phyloP scores from a whole-genome alignment of 2,888 invertebrate genomes.

The Bruchidius siliquastri region DNA sequence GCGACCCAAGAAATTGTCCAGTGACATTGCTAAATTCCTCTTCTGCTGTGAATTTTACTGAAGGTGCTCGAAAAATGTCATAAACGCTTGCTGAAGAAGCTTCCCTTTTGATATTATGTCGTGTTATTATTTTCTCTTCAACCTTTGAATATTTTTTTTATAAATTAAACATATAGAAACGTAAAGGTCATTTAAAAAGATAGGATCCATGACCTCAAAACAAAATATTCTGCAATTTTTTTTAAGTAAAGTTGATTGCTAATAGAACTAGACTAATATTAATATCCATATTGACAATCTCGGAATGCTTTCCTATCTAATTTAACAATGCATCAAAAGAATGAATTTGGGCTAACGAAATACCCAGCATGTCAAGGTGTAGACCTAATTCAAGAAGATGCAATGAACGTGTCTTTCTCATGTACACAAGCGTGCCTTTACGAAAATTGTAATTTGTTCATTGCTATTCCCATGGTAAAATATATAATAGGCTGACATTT shows the following conservation, averaged over 20 bases:
- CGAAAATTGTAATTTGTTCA: not conserved
- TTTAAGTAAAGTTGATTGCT: not conserved
- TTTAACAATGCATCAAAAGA: not conserved
- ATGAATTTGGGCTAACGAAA: not conserved
- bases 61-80: too few species aligned
- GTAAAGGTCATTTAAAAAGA: too few species aligned
- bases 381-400: not conserved
- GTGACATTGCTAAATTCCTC: too few species aligned
- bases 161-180: too few species aligned
- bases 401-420: not conserved
- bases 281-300: not conserved
- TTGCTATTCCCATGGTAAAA: not conserved
- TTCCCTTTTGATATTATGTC: too few species aligned
- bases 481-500: not conserved
- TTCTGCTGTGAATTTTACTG: too few species aligned
- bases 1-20: too few species aligned
- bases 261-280: not conserved
- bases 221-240: too few species aligned
- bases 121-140: too few species aligned
- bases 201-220: too few species aligned
- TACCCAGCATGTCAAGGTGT: not conserved
- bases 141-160: too few species aligned
- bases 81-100: too few species aligned
- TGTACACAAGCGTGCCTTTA: not conserved
- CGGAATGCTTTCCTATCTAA: not conserved